These are phyloP conservation scores for Drosophila neotestacea DNA, from an alignment of 2,888 invertebrate genomes.

Conservation along the genomic window DNA sequence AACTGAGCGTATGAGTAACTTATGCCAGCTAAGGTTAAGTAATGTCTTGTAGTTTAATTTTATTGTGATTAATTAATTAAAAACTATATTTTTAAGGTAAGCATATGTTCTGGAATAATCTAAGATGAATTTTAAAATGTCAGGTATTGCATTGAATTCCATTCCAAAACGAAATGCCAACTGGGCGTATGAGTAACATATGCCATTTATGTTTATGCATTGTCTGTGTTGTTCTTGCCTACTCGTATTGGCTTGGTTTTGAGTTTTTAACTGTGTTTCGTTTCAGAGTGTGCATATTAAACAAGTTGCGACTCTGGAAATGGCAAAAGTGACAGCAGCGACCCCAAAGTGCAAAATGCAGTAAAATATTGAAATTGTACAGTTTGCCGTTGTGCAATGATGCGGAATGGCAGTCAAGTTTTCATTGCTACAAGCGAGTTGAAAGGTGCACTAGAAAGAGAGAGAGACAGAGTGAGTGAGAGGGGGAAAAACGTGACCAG, in stretches of 20 bases:
- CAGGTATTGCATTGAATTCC: background rate
- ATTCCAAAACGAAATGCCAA: background rate
- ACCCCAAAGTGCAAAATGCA: conserved; percentile 68
- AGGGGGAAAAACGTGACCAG: conserved; percentile 65
- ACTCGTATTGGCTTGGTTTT: conserved; percentile 47
- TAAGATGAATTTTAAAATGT: background rate
- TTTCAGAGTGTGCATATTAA: conserved; percentile 56
- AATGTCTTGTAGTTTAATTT: no score
- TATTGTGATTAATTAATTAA: no score
- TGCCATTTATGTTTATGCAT: conserved; percentile 40
- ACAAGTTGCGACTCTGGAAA: conserved; percentile 16
- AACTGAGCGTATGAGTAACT: no score
- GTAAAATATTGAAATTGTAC: conserved; percentile 76
- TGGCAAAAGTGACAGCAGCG: conserved; percentile 34
- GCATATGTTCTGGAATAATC: background rate
- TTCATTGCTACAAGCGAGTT: conserved; percentile 46
- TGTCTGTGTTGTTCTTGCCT: conserved; percentile 1
- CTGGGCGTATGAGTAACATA: conserved; percentile 52
- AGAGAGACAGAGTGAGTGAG: background rate
- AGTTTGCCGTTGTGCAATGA: conserved; percentile 69
- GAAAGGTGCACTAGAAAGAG: conserved; percentile 56
- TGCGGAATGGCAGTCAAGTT: conserved; percentile 59
- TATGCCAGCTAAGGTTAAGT: no score
- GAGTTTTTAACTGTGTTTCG: conserved; percentile 37
- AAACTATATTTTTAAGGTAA: no score